phyloP scores from a whole-genome alignment of 2,113 vertebrate species.

The Hoplias malabaricus region DNA sequence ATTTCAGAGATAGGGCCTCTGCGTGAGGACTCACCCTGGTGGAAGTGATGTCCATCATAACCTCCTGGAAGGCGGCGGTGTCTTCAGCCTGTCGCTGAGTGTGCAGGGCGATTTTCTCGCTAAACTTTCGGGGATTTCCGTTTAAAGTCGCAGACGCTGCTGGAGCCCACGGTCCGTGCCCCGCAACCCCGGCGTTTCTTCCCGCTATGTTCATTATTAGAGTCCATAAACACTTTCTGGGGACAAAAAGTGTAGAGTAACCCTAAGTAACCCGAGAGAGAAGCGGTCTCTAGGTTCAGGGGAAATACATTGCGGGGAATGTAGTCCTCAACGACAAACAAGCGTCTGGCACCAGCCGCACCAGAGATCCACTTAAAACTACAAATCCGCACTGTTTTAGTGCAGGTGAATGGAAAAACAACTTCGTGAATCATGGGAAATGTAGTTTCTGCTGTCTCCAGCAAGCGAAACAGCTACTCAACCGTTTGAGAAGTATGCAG shows the following conservation, averaged over 20 bases:
- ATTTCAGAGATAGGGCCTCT: slow-evolving; percentile 3
- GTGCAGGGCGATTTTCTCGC: slow-evolving; percentile 83
- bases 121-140: slow-evolving; percentile 82
- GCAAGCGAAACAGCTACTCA: no score
- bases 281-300: slow-evolving; percentile 38
- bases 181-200: slow-evolving; percentile 67
- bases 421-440: background rate
- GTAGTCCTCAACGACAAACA: slow-evolving; percentile 26
- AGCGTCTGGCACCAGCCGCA: background rate
- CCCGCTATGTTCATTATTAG: slow-evolving; percentile 74
- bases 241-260: slow-evolving; percentile 37
- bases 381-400: slow-evolving; percentile 9
- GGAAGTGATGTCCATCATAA: slow-evolving; percentile 83
- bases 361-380: background rate
- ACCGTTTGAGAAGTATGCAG: no score
- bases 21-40: slow-evolving; percentile 72
- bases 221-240: slow-evolving; percentile 16
- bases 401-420: slow-evolving; percentile 2
- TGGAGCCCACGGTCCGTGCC: slow-evolving; percentile 63
- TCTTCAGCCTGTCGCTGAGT: slow-evolving; percentile 83
- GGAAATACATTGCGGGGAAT: slow-evolving; percentile 35
- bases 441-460: background rate
- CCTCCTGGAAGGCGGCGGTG: slow-evolving; percentile 84
- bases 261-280: slow-evolving; percentile 28
- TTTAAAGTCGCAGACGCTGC: slow-evolving; percentile 57